These are phyloP conservation scores for Ceramica pisi DNA, from an alignment of 2,888 invertebrate genomes.

Conservation along the genomic window DNA sequence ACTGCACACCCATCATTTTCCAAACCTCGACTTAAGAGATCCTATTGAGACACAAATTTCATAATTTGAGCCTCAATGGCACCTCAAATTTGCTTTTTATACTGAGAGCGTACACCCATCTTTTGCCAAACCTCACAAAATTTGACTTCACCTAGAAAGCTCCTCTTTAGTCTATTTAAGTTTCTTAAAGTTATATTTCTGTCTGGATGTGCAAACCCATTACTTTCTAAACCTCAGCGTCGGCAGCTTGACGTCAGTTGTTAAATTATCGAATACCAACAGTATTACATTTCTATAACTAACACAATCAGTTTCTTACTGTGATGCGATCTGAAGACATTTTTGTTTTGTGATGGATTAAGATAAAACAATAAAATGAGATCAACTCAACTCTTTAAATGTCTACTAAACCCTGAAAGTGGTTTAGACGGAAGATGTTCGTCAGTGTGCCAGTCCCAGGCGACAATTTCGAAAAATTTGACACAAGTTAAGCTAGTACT, in stretches of 20 bases:
- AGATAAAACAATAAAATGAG: too few relatives aligned
- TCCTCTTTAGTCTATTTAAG: not conserved
- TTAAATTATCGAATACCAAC: constrained; percentile 47
- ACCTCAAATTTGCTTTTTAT: not conserved
- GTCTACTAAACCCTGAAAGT: too few relatives aligned
- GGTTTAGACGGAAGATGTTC: not conserved
- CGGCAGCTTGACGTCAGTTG: constrained; percentile 28
- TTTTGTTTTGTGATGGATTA: too few relatives aligned
- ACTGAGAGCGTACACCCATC: constrained; percentile 20
- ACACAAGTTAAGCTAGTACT: too few relatives aligned
- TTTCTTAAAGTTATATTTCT: not conserved
- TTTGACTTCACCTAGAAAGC: not conserved
- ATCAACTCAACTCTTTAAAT: too few relatives aligned
- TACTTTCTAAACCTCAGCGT: constrained; percentile 26
- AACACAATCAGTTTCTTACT: constrained; percentile 25
- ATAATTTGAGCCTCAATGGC: not conserved
- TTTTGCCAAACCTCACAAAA: not conserved
- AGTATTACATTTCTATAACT: constrained; percentile 56
- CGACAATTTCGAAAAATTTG: too few relatives aligned
- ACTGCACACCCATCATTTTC: constrained; percentile 20
- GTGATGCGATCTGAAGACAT: constrained; percentile 25
- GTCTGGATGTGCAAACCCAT: constrained; percentile 20
- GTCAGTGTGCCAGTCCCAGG: too few relatives aligned
- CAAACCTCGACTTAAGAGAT: not conserved
- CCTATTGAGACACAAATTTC: not conserved